Conservation (phyloP, 2,888 invertebrate genomes). For the Apantesis nais region DNA sequence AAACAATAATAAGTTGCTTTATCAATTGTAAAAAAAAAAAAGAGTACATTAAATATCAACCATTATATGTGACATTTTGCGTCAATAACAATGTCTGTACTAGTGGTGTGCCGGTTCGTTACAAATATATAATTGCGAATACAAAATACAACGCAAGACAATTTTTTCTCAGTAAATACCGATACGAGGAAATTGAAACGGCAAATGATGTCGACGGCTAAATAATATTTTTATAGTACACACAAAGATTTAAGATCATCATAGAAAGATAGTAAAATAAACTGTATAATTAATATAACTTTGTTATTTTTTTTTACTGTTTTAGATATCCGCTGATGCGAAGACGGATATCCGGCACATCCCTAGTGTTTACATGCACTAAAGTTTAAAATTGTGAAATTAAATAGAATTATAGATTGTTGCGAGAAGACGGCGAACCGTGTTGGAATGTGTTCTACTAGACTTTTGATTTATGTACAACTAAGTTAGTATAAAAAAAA, state of each 20-base stretch:
- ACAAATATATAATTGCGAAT: neutral
- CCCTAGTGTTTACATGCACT: slow-evolving; percentile 27
- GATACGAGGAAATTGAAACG: neutral
- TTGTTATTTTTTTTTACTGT: neutral
- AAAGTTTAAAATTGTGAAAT: slow-evolving; percentile 42
- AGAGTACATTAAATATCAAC: no score
- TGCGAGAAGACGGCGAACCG: slow-evolving; percentile 15
- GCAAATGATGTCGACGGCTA: no score
- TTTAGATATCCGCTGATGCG: neutral
- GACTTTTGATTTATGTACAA: neutral
- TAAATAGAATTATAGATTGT: slow-evolving; percentile 42
- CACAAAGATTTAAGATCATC: no score
- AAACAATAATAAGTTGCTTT: no score
- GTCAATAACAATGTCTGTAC: slow-evolving; percentile 18
- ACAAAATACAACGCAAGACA: neutral
- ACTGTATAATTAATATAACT: no score
- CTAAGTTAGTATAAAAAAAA: no score
- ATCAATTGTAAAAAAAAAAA: no score
- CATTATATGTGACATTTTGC: neutral
- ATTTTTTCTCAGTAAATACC: neutral
- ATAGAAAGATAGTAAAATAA: no score
- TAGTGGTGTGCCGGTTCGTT: neutral
- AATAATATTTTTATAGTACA: no score
- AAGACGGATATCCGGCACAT: neutral
- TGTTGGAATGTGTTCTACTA: slow-evolving; percentile 18